These are phyloP conservation scores for Diaprepes abbreviatus DNA, from an alignment of 2,888 invertebrate species.

Conservation along the genomic window DNA sequence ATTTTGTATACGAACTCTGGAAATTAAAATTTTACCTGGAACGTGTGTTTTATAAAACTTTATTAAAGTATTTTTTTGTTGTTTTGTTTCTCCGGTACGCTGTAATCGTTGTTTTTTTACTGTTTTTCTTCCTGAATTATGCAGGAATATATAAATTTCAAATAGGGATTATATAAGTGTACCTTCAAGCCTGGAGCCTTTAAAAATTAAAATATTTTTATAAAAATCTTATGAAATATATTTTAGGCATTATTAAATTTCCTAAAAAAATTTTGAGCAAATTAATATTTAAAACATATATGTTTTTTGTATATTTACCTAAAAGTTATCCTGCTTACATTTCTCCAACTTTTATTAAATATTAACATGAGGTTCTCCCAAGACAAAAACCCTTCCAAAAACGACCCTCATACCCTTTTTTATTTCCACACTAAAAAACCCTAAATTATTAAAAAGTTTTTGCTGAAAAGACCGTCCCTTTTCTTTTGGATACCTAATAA, in stretches of 20 bases:
- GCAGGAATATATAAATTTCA: neutral
- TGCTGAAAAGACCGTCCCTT: neutral
- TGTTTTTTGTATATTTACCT: neutral
- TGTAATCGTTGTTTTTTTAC: neutral
- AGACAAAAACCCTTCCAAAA: constrained; percentile 12
- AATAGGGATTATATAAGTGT: neutral
- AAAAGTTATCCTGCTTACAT: neutral
- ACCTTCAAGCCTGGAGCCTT: too few relatives aligned
- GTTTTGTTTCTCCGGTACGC: neutral
- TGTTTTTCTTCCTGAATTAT: neutral
- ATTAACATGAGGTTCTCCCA: constrained; percentile 13
- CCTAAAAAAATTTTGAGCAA: too few relatives aligned
- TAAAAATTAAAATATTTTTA: too few relatives aligned
- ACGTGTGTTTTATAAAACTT: neutral
- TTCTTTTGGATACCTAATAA: neutral
- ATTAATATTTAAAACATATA: too few relatives aligned
- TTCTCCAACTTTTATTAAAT: constrained; percentile 4
- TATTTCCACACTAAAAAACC: constrained; percentile 7
- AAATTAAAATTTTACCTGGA: constrained; percentile 5
- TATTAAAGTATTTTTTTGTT: neutral
- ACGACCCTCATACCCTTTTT: constrained; percentile 12
- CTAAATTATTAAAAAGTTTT: constrained; percentile 16
- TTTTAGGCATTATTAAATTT: too few relatives aligned
- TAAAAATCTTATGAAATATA: too few relatives aligned
- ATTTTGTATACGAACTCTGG: neutral